Percentiles rank a stretch among this genome's conserved stretches.
Evolutionary conservation across 1,140 invertebrate genomes (phyloP).

Genomic region (Venustaconcha ellipsiformis): DNA sequence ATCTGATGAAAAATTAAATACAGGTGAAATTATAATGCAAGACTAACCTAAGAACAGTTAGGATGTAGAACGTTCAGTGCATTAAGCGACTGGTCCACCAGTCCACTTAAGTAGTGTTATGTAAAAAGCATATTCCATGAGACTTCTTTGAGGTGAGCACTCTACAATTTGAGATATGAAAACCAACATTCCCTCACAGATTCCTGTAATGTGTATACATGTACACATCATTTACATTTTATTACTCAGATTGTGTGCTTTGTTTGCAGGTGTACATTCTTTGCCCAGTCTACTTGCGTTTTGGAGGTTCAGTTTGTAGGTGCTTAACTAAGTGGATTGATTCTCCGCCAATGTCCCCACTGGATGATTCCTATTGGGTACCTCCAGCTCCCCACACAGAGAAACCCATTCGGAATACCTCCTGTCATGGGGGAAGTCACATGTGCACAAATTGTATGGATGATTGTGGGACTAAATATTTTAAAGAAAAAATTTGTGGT

Average conservation of each 20-base stretch:
- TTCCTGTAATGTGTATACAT: too few species aligned
- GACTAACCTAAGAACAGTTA: too few species aligned
- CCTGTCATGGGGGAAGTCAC: constrained; percentile 20
- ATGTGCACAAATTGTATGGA: constrained; percentile 48
- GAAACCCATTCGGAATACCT: constrained; percentile 4
- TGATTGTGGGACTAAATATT: constrained; percentile 45
- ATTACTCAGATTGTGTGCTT: background rate
- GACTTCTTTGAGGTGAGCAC: too few species aligned
- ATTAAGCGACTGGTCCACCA: too few species aligned
- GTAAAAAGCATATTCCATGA: too few species aligned
- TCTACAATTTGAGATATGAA: too few species aligned
- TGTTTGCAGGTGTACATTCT: constrained; percentile 51
- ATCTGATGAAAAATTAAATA: too few species aligned
- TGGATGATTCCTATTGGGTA: constrained; percentile 51
- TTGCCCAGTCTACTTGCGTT: constrained; percentile 53
- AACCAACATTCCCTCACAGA: too few species aligned
- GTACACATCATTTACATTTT: too few species aligned
- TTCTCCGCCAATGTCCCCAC: constrained; percentile 35
- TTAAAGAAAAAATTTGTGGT: constrained; percentile 44
- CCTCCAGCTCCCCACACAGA: constrained; percentile 23
- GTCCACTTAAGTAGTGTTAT: too few species aligned
- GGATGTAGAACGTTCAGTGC: too few species aligned
- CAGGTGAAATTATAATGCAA: too few species aligned
- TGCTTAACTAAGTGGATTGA: constrained; percentile 53
- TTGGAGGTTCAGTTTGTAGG: constrained; percentile 53